These are phyloP conservation scores for Cotesia vestalis DNA, from an alignment of 1,140 invertebrate genomes.

Conservation along the genomic window DNA sequence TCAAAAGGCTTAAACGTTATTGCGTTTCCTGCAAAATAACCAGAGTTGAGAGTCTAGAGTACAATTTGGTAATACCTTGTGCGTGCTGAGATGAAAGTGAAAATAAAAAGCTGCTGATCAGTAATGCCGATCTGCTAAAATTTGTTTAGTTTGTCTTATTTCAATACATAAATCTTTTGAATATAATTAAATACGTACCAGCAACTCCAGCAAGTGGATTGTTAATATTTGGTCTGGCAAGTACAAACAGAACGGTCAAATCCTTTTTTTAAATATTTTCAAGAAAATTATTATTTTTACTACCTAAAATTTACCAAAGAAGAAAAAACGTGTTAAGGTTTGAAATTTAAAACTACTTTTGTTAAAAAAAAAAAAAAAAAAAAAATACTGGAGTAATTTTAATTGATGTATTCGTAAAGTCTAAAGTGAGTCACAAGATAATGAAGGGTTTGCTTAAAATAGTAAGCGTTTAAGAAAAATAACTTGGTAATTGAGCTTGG, in stretches of 20 bases:
- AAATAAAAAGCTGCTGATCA: constrained; percentile 7
- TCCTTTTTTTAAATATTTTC: no score
- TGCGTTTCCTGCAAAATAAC: background rate
- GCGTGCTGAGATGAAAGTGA: background rate
- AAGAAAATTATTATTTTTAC: no score
- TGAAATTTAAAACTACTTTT: no score
- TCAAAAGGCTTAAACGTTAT: no score
- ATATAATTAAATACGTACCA: constrained; percentile 43
- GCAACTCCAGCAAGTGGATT: constrained; percentile 47
- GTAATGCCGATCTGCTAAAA: constrained; percentile 31
- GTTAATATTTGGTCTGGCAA: constrained; percentile 50
- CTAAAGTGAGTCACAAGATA: no score
- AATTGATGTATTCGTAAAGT: no score
- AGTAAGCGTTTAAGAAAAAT: constrained; percentile 34
- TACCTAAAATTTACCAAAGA: no score
- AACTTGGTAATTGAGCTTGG: constrained; percentile 17
- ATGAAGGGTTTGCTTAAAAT: background rate
- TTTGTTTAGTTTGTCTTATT: constrained; percentile 42
- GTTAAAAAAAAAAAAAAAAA: no score
- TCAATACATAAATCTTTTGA: constrained; percentile 49
- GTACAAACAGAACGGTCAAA: constrained; percentile 36
- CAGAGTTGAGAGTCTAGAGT: constrained; percentile 1
- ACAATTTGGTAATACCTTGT: background rate
- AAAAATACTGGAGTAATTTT: no score
- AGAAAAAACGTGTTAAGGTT: no score